Evolutionary conservation across 2,113 vertebrate species (phyloP), one percentile per base, ranked within the genome.

Genomic region (Cyanoramphus novaezelandiae): DNA sequence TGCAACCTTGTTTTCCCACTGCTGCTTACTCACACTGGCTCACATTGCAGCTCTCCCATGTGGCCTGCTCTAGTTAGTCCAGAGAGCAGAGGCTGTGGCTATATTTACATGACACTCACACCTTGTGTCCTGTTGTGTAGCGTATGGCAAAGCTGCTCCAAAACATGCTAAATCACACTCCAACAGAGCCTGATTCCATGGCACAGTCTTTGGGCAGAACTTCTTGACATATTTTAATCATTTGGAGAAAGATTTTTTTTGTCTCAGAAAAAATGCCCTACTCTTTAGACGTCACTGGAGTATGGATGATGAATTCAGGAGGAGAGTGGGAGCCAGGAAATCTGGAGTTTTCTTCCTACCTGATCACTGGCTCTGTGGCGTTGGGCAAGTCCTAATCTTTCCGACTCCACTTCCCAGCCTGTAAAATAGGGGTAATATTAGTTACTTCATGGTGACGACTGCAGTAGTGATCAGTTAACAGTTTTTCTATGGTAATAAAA

Each of bases 261-360:
- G 79, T 95, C 81, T 89, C 5, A 6, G 74, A 67, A 62, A 84
- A 86, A 88, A 84, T 55, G 44, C 0, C 0, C 2, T 18, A 29
- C 52, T 76, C 39, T 91, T 89, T 84, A 72, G 65, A 90, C 1
- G 1, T 81, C 53, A 65, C 39, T 82, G 37, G 47, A 84, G 77
- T 89, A 72, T 63, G 49, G 83, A 82, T 87, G 92, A 88, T 70
- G 69, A 94, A 89, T 94, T 84, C 93, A 89, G 86, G 69, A 86
- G 64, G 50, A 91, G 70, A 87, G 57, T 69, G 63, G 52, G 52
- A 94, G 91, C 35, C 95, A 93, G 93, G 93, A 96, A 95, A 95
- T 94, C 88, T 86, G 88, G 88, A 87, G 86, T 89, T 91, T 83
- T 96, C 75, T 93, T 79, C 62, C 60, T 80, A 60, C 41, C 80